These are phyloP conservation scores for Cassiopea xamachana DNA, from an alignment of 30 jellyfish, hydroid and myxozoan species.

Conservation along the genomic window DNA sequence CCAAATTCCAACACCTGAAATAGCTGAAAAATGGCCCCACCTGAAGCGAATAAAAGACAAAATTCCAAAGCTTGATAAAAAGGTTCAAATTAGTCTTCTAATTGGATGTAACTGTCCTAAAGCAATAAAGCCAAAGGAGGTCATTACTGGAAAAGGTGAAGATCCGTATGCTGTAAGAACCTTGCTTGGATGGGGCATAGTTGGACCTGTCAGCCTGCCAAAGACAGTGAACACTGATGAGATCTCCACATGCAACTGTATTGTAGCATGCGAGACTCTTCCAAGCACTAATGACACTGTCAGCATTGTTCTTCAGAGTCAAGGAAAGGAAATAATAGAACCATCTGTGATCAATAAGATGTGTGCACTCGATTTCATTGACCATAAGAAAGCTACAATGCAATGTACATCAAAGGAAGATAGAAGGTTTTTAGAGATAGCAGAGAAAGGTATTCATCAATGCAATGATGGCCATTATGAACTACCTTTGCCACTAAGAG, in stretches of 20 bases:
- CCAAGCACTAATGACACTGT: background rate
- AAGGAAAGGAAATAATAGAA: background rate
- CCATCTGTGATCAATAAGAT: background rate
- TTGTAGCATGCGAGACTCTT: background rate
- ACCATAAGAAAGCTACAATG: background rate
- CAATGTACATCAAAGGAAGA: background rate
- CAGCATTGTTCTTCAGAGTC: background rate
- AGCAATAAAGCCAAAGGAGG: slow-evolving; percentile 21
- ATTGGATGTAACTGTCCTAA: slow-evolving; percentile 39
- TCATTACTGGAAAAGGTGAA: background rate
- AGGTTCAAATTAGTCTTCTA: slow-evolving; percentile 15
- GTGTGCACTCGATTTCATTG: background rate
- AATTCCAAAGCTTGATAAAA: background rate
- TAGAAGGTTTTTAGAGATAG: background rate
- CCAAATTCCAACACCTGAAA: slow-evolving; percentile 39
- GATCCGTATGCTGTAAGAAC: slow-evolving; percentile 53
- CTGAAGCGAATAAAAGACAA: background rate
- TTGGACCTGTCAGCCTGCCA: slow-evolving; percentile 37
- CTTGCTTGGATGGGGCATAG: slow-evolving; percentile 46
- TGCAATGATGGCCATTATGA: slow-evolving; percentile 24
- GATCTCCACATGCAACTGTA: background rate
- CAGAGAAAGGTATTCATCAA: background rate
- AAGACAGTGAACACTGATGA: background rate
- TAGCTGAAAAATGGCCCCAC: slow-evolving; percentile 38
- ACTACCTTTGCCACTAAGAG: slow-evolving; percentile 44